Evolutionary conservation across 2,797 vertebrate species (phyloP), one percentile per base, ranked within the genome.

Genomic region (Bovichtus variegatus): DNA sequence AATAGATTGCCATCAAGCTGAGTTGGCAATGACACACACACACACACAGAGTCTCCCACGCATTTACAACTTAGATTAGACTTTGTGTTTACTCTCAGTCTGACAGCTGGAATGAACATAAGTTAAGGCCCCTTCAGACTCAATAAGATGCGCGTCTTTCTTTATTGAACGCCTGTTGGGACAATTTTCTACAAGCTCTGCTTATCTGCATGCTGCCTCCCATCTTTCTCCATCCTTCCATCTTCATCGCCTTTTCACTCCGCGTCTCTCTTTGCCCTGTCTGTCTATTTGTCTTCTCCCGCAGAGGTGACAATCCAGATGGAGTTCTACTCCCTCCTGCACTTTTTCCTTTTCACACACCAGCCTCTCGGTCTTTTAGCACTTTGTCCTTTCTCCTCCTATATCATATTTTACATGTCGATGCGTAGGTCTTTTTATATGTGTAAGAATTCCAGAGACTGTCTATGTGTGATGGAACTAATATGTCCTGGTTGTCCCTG

Each of bases 41-140:
- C 2, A 9, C 15, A 9, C 31, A 73, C 65, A 54, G 31, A 8
- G 31, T 31, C 31, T 34, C 31, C 63, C 58, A 53, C 19, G 5
- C 67, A 68, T 71, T 65, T 72, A 75, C 59, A 81, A 23, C 76
- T 58, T 59, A n/a, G 65, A 83, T 77, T 65, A 64, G 67, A 80
- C 59, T 40, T 16, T 38, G 66, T 76, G 85, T 84, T 87, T 74
- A 79, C 74, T 69, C 74, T 78, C 68, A 51, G 53, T 34, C 25
- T 76, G 85, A 86, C 81, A 83, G 80, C 63, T 58, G 40, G 64
- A 71, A 81, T 78, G 74, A 88, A 74, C 64, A 72, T 50, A 71
- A 41, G 1, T 81, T 80, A 69, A 74, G 34, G 62, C 61, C 40
- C 68, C 71, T 88, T 90, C 88, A 80, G 71, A 74, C 50, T 78